phyloP scores from a whole-genome alignment of 1,140 invertebrate species.

The Anagrus nilaparvatae region DNA sequence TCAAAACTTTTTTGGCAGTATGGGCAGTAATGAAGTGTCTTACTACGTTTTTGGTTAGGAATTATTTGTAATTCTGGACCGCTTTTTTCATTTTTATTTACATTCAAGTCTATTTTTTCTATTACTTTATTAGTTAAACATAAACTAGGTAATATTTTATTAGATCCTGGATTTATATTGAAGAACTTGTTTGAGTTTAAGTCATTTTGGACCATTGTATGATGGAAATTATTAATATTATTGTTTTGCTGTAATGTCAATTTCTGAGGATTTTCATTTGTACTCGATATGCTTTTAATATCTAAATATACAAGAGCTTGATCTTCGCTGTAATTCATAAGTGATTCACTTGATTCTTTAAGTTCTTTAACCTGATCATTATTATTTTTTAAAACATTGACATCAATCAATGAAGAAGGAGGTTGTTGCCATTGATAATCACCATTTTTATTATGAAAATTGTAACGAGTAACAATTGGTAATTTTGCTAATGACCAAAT shows the following conservation, averaged over 20 bases:
- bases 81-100: slow-evolving; percentile 12
- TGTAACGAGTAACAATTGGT: slow-evolving; percentile 35
- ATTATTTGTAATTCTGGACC: slow-evolving; percentile 11
- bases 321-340: slow-evolving; percentile 5
- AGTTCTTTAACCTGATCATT: slow-evolving; percentile 10
- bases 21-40: slow-evolving; percentile 39
- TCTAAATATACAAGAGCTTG: slow-evolving; percentile 1
- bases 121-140: too few species aligned
- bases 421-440: slow-evolving; percentile 16
- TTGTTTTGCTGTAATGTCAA: too few species aligned
- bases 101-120: too few species aligned
- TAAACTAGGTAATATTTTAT: too few species aligned
- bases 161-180: too few species aligned
- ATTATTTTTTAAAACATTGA: slow-evolving; percentile 12
- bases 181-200: too few species aligned
- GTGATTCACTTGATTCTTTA: slow-evolving; percentile 4
- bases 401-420: slow-evolving; percentile 7
- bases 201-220: too few species aligned
- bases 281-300: background rate
- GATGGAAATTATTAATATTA: too few species aligned
- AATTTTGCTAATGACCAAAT: slow-evolving; percentile 30
- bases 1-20: slow-evolving; percentile 47
- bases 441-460: slow-evolving; percentile 31
- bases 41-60: slow-evolving; percentile 33
- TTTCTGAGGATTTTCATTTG: background rate